phyloP scores from a whole-genome alignment of 2,797 vertebrate genomes.

The Sebastiscus albofasciatus region DNA sequence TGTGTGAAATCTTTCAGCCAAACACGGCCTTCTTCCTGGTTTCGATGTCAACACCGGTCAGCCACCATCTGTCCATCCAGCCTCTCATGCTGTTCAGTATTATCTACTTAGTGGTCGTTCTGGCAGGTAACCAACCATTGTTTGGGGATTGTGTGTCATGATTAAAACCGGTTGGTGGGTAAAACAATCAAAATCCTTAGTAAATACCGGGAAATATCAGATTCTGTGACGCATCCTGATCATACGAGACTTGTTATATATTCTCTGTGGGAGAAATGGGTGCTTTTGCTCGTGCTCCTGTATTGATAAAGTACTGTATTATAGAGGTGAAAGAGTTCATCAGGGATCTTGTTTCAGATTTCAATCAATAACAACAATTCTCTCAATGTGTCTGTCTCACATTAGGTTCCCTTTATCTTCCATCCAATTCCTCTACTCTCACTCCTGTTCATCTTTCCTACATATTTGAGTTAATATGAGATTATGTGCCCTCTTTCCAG shows the following conservation, averaged over 20 bases:
- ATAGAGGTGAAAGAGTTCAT: slow-evolving; percentile 15
- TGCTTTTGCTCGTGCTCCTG: not conserved
- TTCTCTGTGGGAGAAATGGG: not conserved
- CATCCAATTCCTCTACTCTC: not conserved
- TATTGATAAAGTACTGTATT: not conserved
- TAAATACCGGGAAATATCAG: slow-evolving; percentile 34
- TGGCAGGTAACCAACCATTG: slow-evolving; percentile 70
- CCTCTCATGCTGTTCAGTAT: slow-evolving; percentile 48
- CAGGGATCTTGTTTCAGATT: slow-evolving; percentile 10
- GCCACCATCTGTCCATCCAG: slow-evolving; percentile 61
- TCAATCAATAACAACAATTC: slow-evolving; percentile 6
- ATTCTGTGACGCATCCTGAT: not conserved
- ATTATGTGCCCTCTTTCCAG: not conserved
- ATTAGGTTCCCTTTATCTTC: not conserved
- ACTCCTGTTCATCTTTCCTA: not conserved
- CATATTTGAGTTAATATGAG: not conserved
- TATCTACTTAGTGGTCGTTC: slow-evolving; percentile 53
- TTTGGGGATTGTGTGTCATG: slow-evolving; percentile 43
- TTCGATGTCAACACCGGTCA: slow-evolving; percentile 49
- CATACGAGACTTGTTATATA: not conserved
- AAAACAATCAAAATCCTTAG: slow-evolving; percentile 34
- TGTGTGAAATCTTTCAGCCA: slow-evolving; percentile 40
- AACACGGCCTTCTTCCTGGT: slow-evolving; percentile 32
- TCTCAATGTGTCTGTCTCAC: not conserved
- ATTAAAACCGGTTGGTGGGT: slow-evolving; percentile 36